These are phyloP conservation scores for Zygaena filipendulae DNA, from an alignment of 2,888 invertebrate genomes.

Conservation along the genomic window DNA sequence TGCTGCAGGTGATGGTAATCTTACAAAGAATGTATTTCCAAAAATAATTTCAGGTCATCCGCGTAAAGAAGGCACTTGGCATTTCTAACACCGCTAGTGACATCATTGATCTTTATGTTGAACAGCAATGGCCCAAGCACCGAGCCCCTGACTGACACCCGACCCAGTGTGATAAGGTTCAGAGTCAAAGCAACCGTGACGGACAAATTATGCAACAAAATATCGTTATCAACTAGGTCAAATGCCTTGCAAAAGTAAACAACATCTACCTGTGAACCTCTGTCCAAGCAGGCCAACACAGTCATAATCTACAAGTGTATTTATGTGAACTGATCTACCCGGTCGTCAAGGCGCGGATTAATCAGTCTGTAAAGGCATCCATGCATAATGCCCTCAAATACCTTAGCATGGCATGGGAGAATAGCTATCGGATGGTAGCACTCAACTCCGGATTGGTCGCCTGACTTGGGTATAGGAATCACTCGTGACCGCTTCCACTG, in stretches of 20 bases:
- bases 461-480: constrained; percentile 3
- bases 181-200: constrained; percentile 3
- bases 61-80: constrained; percentile 10
- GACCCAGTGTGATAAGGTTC: constrained; percentile 4
- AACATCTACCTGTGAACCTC: constrained; percentile 1
- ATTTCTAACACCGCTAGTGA: constrained; percentile 6
- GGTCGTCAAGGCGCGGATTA: background rate
- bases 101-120: constrained; percentile 11
- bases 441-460: background rate
- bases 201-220: constrained; percentile 2
- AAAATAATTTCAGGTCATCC: constrained; percentile 10
- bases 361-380: background rate
- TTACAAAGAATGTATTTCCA: too few species aligned
- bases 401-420: constrained; percentile 1
- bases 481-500: constrained; percentile 6
- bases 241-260: too few species aligned
- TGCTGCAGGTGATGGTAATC: too few species aligned
- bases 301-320: background rate
- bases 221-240: too few species aligned
- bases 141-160: constrained; percentile 7
- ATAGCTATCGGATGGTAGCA: constrained; percentile 7
- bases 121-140: constrained; percentile 10
- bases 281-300: background rate
- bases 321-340: background rate
- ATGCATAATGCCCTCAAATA: constrained; percentile 2